Evolutionary conservation across 2,797 vertebrate genomes (phyloP).

Genomic region (Ataeniobius toweri): DNA sequence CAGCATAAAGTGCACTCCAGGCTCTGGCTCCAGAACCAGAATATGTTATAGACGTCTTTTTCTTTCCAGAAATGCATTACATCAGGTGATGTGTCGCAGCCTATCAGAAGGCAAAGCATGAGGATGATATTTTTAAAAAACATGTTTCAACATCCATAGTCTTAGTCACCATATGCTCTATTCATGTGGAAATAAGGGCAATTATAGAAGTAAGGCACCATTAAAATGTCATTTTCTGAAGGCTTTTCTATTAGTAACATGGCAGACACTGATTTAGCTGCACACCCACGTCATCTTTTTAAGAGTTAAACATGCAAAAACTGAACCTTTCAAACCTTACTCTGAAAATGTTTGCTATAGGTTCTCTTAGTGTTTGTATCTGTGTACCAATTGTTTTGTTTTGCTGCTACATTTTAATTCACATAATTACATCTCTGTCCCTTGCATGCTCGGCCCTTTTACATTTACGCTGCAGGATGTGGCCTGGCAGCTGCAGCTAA

Average conservation of each 20-base stretch:
- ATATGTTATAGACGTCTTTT: neutral
- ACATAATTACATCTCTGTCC: conserved; percentile 27
- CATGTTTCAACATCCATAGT: conserved; percentile 16
- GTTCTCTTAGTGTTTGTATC: neutral
- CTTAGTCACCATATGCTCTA: conserved; percentile 32
- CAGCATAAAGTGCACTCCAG: conserved; percentile 60
- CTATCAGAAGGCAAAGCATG: conserved; percentile 11
- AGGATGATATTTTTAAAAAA: conserved; percentile 9
- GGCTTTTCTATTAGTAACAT: conserved; percentile 22
- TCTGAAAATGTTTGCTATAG: neutral
- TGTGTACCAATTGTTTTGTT: neutral
- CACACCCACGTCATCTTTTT: conserved; percentile 20
- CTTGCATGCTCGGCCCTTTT: conserved; percentile 48
- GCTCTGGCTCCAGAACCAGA: conserved; percentile 33
- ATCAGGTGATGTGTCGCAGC: conserved; percentile 4
- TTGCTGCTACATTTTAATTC: neutral
- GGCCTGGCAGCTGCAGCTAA: conserved; percentile 67
- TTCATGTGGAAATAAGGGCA: conserved; percentile 44
- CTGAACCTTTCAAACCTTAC: neutral
- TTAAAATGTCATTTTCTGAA: conserved; percentile 40
- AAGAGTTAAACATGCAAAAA: conserved; percentile 19
- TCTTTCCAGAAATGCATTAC: neutral
- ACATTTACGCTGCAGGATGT: conserved; percentile 62
- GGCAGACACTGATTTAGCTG: conserved; percentile 27
- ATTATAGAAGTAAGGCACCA: conserved; percentile 33